Conservation (phyloP, 2,113 vertebrate species). For the Eublepharis macularius region DNA sequence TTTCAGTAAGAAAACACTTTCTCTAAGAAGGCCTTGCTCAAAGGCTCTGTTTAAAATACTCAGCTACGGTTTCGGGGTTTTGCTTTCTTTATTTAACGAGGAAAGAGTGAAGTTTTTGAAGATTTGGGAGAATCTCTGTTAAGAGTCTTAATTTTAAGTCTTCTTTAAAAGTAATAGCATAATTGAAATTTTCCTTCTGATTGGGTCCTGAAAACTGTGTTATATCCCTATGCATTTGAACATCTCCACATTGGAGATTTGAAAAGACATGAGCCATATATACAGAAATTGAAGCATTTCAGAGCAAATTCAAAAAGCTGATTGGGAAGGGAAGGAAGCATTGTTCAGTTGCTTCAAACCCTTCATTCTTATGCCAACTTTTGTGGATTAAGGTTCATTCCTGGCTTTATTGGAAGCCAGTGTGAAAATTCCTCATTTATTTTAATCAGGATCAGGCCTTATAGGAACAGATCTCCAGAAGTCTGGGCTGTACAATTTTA, state of each 20-base stretch:
- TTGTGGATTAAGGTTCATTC: not conserved
- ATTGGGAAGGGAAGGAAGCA: not conserved
- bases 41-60: constrained; percentile 40
- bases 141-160: constrained; percentile 46
- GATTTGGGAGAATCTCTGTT: not conserved
- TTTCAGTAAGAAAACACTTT: constrained; percentile 64
- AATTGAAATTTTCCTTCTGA: constrained; percentile 46
- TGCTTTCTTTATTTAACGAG: constrained; percentile 5
- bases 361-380: not conserved
- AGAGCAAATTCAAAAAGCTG: not conserved
- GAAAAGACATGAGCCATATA: not conserved
- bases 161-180: constrained; percentile 28
- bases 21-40: constrained; percentile 49
- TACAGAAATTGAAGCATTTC: constrained; percentile 18
- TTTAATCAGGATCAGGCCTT: not conserved
- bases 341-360: not conserved
- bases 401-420: not conserved
- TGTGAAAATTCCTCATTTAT: not conserved
- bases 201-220: constrained; percentile 1
- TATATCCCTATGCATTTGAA: not conserved
- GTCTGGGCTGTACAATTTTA: not conserved
- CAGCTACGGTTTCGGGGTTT: not conserved
- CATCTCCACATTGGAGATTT: constrained; percentile 18
- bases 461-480: not conserved
- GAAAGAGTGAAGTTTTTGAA: constrained; percentile 28